These are phyloP conservation scores for Tauraco hartlaubi DNA, from an alignment of 2,797 vertebrate genomes.

Conservation along the genomic window DNA sequence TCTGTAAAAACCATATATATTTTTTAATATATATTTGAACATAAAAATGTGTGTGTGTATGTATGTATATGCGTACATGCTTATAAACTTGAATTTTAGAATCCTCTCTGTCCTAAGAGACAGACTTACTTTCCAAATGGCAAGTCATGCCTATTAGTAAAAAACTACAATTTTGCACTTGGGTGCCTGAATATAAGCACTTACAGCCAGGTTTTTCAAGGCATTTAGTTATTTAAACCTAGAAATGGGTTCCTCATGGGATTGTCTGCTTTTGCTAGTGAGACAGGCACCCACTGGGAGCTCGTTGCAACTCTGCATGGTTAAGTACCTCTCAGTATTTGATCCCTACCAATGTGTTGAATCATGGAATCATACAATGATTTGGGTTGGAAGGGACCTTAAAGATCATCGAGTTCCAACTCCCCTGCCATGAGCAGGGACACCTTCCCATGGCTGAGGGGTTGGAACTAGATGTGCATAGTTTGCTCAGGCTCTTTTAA, in stretches of 20 bases:
- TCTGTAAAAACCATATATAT: neutral
- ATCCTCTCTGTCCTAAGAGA: neutral
- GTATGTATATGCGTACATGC: neutral
- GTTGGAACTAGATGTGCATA: neutral
- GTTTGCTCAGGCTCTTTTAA: neutral
- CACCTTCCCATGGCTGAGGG: neutral
- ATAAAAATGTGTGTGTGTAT: neutral
- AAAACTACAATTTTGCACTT: neutral
- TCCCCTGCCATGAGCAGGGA: neutral
- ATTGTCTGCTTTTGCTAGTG: neutral
- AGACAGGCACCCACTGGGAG: neutral
- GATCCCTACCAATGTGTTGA: neutral
- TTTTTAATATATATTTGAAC: neutral
- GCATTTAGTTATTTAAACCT: neutral
- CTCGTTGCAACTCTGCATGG: neutral
- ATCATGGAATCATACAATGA: neutral
- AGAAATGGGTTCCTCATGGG: neutral
- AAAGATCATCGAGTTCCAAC: too few species aligned
- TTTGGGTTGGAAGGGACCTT: neutral
- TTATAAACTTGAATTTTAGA: neutral
- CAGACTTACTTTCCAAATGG: neutral
- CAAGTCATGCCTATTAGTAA: neutral
- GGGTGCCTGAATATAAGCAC: neutral
- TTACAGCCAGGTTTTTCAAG: neutral
- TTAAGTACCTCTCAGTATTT: neutral